Base-by-base conservation (phyloP, 2,888 invertebrate genomes). In the Lasioglossum marginatum region DNA sequence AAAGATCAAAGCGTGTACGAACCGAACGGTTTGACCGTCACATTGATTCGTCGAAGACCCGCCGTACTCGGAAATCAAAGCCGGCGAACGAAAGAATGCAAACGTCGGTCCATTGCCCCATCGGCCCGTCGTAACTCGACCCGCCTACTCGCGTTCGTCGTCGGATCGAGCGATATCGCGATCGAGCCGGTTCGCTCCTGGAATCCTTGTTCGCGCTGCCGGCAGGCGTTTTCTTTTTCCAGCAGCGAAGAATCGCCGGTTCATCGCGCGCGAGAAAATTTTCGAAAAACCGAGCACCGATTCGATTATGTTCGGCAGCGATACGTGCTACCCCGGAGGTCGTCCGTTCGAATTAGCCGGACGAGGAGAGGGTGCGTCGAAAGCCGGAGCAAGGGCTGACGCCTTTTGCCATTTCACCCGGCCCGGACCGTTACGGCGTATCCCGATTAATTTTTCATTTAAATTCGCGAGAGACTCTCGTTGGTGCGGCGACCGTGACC, bases 381-480 rank as follows among this genome's bases (percentile, higher is more conserved):
- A 60, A 27, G 70, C 70, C 34, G 72, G 72, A 66, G 66, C 66
- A 70, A 48, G 71, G 76, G 85, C 75, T n/a, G 75, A 77, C 60
- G 81, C 77, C 83, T 86, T 87, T 82, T 81, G 78, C 76, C 70
- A 74, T 86, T 84, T 88, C 88, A 83, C 89, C 60, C 66, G 81
- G 79, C 84, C 19, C 48, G 48, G 6, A 1, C 19, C 6, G 2
- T 1, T 23, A 52, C 52, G 23, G 23, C 52, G 76, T 78, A 85
- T 86, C 63, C 74, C 85, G 89, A 89, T 90, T 87, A 90, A 89
- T 84, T 86, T 89, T 88, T 89, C 90, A 83, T 91, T 91, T 81
- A 86, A 85, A 90, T 83, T 89, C 86, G 79, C 83, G 68, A 68
- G 43, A 79, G 52, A 60, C 74, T 76, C 52, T 68, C 23, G 60